Evolutionary conservation across 2,113 vertebrate genomes (phyloP).

Genomic region (Microtus pennsylvanicus): DNA sequence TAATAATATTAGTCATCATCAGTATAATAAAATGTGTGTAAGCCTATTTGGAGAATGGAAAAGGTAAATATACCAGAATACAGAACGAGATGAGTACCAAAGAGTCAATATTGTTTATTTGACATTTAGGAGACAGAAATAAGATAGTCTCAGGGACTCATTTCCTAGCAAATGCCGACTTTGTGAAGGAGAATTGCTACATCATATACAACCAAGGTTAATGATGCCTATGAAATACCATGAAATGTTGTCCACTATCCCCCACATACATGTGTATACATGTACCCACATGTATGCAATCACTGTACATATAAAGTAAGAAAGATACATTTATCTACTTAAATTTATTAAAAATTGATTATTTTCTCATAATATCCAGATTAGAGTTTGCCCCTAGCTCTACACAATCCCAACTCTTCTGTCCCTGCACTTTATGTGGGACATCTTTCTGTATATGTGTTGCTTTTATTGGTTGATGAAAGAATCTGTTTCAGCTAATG

Average conservation of each 20-base stretch:
- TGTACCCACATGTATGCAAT: too few species aligned
- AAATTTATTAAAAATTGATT: not conserved
- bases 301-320: not conserved
- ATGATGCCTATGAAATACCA: accelerated
- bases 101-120: not conserved
- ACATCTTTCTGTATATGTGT: too few species aligned
- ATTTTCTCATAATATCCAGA: not conserved
- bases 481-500: too few species aligned
- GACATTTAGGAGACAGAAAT: not conserved
- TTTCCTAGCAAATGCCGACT: not conserved
- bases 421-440: not conserved
- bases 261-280: too few species aligned
- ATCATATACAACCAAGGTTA: not conserved
- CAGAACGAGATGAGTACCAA: not conserved
- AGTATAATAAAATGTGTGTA: not conserved
- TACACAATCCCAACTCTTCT: not conserved
- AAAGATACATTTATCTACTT: not conserved
- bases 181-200: too few species aligned
- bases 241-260: not conserved
- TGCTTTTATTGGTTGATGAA: too few species aligned
- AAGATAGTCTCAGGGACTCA: not conserved
- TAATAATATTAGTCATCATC: not conserved
- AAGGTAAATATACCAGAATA: not conserved
- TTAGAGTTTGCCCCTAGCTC: not conserved
- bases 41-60: not conserved